Conservation (phyloP, 2,113 vertebrate genomes). For the Psittacus erithacus region DNA sequence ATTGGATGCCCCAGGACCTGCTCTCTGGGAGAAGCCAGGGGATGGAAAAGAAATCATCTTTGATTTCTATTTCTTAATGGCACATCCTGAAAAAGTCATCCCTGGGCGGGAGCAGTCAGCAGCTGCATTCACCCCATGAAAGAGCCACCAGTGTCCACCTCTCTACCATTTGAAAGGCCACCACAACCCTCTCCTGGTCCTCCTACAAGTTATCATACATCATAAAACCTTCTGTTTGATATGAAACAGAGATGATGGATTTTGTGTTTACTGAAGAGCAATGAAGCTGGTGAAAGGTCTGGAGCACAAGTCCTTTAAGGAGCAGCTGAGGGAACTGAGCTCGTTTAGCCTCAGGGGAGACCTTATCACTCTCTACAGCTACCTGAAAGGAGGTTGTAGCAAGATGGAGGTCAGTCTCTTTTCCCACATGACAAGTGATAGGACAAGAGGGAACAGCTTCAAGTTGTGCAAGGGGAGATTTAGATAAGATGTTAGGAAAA, state of each 20-base stretch:
- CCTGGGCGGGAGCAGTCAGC: not conserved
- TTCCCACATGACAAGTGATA: not conserved
- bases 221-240: not conserved
- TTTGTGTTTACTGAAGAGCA: not conserved
- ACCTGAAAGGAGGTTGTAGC: not conserved
- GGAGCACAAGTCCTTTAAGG: not conserved
- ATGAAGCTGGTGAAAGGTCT: not conserved
- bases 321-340: not conserved
- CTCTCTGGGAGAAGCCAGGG: not conserved
- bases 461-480: not conserved
- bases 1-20: not conserved
- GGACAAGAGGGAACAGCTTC: not conserved
- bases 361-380: not conserved
- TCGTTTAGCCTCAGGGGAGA: not conserved
- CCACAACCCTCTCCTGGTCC: not conserved
- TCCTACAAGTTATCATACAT: not conserved
- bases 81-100: not conserved
- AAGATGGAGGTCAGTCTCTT: not conserved
- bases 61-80: not conserved
- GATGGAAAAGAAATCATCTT: not conserved
- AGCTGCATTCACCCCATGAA: fast-evolving
- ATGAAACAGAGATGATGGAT: not conserved
- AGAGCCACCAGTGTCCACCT: not conserved
- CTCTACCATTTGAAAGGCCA: not conserved
- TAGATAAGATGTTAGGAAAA: not conserved